Base-by-base conservation (phyloP, 2,797 vertebrate genomes). In the Acipenser oxyrinchus region DNA sequence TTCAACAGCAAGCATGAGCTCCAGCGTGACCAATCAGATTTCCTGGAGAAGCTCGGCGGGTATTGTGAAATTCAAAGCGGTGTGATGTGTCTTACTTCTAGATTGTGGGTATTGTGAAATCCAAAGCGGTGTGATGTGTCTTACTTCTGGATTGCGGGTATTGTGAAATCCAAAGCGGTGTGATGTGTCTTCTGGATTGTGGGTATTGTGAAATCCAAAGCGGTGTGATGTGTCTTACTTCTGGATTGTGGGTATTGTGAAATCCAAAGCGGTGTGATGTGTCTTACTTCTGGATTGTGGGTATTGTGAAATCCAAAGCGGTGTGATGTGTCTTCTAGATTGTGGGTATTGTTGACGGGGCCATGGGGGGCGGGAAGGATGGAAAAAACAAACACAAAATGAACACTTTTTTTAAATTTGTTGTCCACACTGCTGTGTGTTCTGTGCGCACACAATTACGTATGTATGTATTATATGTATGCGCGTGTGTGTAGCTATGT, bases 11-110 rank as follows among this genome's bases (percentile, higher is more conserved):
- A 63, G 74, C 73, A 48, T 72, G 68, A 70, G 64, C 23, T 52
- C 75, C 81, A 76, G 78, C 79, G 82, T 78, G 84, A 81, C 89
- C 88, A 88, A 89, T 88, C 81, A 86, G 83, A 80, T 83, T 81
- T 82, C 77, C 79, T 75, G 82, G 67, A 74, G 79, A 75, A 81
- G 79, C 85, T 82, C 85, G 86, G 85, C 84, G 87, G 81, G 86
- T 83, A 85, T 82, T 86, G 83, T 81, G 75, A 86, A 86, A 82
- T 77, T 70, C 74, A 62, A 79, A 58, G 48, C 23, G 4, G 23
- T 37, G 23, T 37, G 2, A 37, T 37, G 23, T 37, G 4, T 37
- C 15, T 18, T 18, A 18, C 1, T 18, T 18, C 15, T 18, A 1
- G 15, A 18, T 18, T 18, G 15, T 18, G 15, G 15, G 15, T 18